Evolutionary conservation across 2,888 invertebrate species (phyloP).

Genomic region (Vesta saturnalis): DNA sequence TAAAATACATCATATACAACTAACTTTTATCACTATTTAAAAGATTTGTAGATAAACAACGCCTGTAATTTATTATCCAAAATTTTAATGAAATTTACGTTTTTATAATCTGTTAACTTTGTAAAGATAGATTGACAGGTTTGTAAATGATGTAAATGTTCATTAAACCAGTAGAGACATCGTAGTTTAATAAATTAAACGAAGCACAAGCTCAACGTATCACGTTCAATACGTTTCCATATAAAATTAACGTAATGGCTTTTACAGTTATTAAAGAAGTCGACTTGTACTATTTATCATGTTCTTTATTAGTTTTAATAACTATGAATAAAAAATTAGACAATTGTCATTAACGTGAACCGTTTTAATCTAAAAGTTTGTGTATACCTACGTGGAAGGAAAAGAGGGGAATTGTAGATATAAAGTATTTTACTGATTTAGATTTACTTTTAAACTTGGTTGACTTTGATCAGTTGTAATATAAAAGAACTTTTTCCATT

Average conservation of each 20-base stretch:
- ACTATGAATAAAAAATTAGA: background rate
- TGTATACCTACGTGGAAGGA: background rate
- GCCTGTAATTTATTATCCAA: too few species aligned
- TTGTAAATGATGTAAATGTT: background rate
- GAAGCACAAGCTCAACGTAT: background rate
- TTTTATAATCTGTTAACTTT: background rate
- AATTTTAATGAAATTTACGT: too few species aligned
- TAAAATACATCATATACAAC: too few species aligned
- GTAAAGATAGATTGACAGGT: background rate
- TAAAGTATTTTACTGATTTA: conserved; percentile 15
- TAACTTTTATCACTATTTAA: too few species aligned
- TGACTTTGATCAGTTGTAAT: conserved; percentile 15
- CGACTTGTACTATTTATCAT: too few species aligned
- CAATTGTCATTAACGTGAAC: background rate
- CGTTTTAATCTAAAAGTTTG: background rate
- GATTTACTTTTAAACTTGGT: conserved; percentile 15
- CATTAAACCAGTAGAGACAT: background rate
- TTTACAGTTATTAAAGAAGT: too few species aligned
- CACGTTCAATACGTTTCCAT: background rate
- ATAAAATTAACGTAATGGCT: background rate
- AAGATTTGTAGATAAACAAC: too few species aligned
- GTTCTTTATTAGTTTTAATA: too few species aligned
- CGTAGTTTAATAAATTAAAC: background rate
- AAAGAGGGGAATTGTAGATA: background rate
- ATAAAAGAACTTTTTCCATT: conserved; percentile 15